Base-by-base conservation (phyloP, 1,140 invertebrate species). In the Trissolcus basalis region DNA sequence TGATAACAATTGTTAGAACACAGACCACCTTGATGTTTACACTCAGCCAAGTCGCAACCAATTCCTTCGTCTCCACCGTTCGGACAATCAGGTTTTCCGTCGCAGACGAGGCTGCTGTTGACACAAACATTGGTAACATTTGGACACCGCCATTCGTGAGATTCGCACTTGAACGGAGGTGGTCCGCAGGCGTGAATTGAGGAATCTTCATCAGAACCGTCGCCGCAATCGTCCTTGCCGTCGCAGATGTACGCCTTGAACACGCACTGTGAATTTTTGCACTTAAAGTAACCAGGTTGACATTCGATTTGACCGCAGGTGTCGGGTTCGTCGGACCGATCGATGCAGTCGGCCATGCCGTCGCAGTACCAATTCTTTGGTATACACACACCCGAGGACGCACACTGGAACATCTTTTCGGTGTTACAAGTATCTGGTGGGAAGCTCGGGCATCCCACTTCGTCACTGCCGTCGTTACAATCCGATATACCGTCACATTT, bases 191-290 rank as follows among this genome's bases (percentile, higher is more conserved):
- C 94, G 80, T 95, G 94, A 19, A 91, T 80, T 0, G 89, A 79
- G 8, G 86, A 83, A 43, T 96, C 93, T 88, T 99, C 98, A 86
- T 99, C 98, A 0, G 94, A 96, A 49, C 93, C 92, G 86, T 99
- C 98, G 0, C 95, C 95, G 85, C 98, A 99, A 85, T 99, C 97
- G 84, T 98, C 94, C 77, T 94, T 93, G 0, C 96, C 96, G 85
- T 99, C 97, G 87, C 98, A 99, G 19, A 99, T 94, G 87, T 97
- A 97, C 0, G 96, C 93, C 82, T 96, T 95, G 86, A 96, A 96
- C 0, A 99, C 92, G 84, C 98, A 99, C 14, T 94, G 93, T 0
- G 92, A 93, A 85, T 97, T 98, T 64, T 94, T 92, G 84, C 95
- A 96, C 80, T 94, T 95, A 87, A 93, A 96, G 87, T 94, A 95